Conservation (phyloP, 2,888 invertebrate genomes). For the Mactromeris polynyma region DNA sequence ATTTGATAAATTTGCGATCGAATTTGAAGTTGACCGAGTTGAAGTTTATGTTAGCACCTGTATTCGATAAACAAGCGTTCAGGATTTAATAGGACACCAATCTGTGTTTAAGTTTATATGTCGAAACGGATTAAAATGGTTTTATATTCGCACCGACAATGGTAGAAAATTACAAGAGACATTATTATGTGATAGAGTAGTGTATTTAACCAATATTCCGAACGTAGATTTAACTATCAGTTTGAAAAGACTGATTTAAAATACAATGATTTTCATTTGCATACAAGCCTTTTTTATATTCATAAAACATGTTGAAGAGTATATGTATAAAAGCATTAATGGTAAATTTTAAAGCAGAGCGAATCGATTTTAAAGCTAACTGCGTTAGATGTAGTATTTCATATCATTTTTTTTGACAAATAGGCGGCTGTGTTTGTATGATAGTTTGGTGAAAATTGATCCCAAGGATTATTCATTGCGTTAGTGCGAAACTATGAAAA, state of each 20-base stretch:
- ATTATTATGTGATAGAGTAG: background rate
- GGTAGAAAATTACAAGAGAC: background rate
- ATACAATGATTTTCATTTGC: constrained; percentile 3
- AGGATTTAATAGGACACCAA: background rate
- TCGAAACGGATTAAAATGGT: background rate
- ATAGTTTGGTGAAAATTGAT: constrained; percentile 28
- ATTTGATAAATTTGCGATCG: constrained; percentile 14
- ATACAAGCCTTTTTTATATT: background rate
- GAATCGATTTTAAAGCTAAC: constrained; percentile 1
- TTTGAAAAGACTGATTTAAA: background rate
- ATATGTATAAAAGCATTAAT: background rate
- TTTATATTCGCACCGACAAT: background rate
- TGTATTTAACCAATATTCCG: background rate
- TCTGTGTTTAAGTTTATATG: background rate
- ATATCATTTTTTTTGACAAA: constrained; percentile 18
- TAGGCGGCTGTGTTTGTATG: background rate
- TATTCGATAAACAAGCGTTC: background rate
- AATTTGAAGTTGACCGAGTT: constrained; percentile 4
- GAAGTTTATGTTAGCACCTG: constrained; percentile 14
- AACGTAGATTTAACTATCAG: background rate
- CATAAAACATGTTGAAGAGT: background rate
- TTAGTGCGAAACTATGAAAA: background rate
- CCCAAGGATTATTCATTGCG: background rate
- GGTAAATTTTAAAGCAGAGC: background rate
- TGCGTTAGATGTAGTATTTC: background rate